Base-by-base conservation (phyloP, 2,113 vertebrate genomes). In the Melanotaenia duboulayi region DNA sequence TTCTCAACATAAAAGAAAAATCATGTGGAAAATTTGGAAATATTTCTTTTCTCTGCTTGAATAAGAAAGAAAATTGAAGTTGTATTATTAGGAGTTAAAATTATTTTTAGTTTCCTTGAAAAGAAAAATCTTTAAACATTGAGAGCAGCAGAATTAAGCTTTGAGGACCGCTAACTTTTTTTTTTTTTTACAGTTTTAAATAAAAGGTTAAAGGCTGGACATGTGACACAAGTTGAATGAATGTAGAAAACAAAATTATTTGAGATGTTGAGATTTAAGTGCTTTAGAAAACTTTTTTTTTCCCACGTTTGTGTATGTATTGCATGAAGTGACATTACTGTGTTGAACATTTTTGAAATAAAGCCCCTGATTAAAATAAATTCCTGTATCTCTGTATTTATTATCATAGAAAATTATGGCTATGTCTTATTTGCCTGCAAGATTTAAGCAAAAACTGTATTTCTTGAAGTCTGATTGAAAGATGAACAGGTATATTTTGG, bases 301-400 rank as follows among this genome's bases (percentile, higher is more conserved):
- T 81, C 63, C 83, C 46, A 81, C 66, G 85, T 78, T 52, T 89
- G 58, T 87, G 85, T 86, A 81, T 65, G 58, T 81, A 73, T 84
- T 89, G 92, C 92, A 94, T 93, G 91, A 63, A 40, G 83, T 69
- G 65, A 65, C 76, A 64, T 84, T 79, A 68, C 79, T 86, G 76
- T 91, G 71, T 80, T 81, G 73, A 87, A 69, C 59, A 59, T 59
- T 75, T 84, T 81, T 81, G 63, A 87, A 91, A 90, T 90, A 89
- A 91, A 90, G 54, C 50, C 62, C 58, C 65, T 48, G 22, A 46
- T 39, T 66, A 84, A 28, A 57, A 54, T 42, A 3, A 17, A 12
- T n/a, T 16, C 24, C 44, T 48, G 44, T n/a, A 7, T 48, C 19
- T 5, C 17, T 48, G 16, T 48, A n/a, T 7, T 48, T n/a, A 19